Evolutionary conservation across 1,140 invertebrate genomes (phyloP), one percentile per base, ranked within the genome.

Genomic region (Tetraneura akinire): DNA sequence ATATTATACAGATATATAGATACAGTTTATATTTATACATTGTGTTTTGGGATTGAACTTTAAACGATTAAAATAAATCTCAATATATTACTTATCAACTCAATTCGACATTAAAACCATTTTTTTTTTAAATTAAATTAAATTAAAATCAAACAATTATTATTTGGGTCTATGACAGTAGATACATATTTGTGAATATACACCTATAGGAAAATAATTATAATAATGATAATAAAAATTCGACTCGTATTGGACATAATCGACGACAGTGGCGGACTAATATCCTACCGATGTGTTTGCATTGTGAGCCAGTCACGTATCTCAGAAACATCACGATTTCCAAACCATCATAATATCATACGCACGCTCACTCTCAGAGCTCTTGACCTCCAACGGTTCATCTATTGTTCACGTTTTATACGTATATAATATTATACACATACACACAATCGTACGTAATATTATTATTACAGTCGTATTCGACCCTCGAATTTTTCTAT

Each of bases 301-400:
- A 78, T 78, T 62, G 74, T 62, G 74, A 78, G 74, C 74, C 16
- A 55, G 74, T 78, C 74, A 78, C 74, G 74, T 78, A 78, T 62
- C 55, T 78, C 42, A 16, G 55, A 78, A 62, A 62, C 74, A 55
- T 62, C 74, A 78, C 74, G 74, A 78, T 78, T 78, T 51, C 42
- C 55, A 47, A 78, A 62, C 74, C 74, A 26, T 62, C 74, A 29
- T 23, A 76, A 37, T 23, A 76, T 78, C 74, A 78, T 55, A 42
- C 74, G 53, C 74, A 26, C 45, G 68, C 45, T 49, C 55, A 14
- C 37, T 45, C 37, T 26, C 32, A 18, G 55, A 78, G 55, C 74
- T 78, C 74, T 78, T 78, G 74, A 78, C 74, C 74, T 78, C 74
- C 74, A 47, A 18, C 23, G 74, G 37, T n/a, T n/a, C n/a, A 37